Evolutionary conservation across 2,888 invertebrate genomes (phyloP), one percentile per base, ranked within the genome.

Genomic region (Baccha elongata): DNA sequence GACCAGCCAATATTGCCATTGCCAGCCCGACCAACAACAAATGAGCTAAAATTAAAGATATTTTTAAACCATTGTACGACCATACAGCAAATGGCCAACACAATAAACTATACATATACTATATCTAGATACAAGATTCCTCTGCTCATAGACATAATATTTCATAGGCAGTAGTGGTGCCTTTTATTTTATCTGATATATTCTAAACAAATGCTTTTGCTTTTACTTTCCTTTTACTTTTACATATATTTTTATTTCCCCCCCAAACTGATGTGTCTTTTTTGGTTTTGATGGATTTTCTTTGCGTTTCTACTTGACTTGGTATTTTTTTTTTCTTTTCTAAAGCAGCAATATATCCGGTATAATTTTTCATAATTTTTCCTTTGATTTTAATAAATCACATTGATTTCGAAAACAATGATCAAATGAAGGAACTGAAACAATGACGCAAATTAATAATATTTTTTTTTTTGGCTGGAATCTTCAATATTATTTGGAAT

Each of bases 21-120:
- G 52, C 32, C 15, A 42, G 29, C 74, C 74, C 74, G 68, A 55
- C 62, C 68, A 74, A 80, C 74, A 64, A 68, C 68, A 74, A 80
- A 69, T 46, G 74, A 80, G 80, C 74, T 69, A 74, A 80, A 80
- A 64, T 64, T 69, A 42, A 80, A 74, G 68, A 74, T 80, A 80
- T 80, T 80, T 80, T 80, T 80, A 74, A 73, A 80, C 74, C 46
- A 68, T 74, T 80, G 80, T 80, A 74, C 44, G 53, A 7, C 44
- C 32, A 40, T 17, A 46, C 17, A 64, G 46, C 52, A 60, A n/a
- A 76, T 71, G n/a, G 55, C 35, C 40, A 71, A 76, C 62, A 65
- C 76, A 75, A 75, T 68, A 68, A 52, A 68, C 62, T 13, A 37
- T 46, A 5, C 6, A 26, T 15, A 40, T 42, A 44, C 13, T 23